These are phyloP conservation scores for Ormia ochracea DNA, from an alignment of 2,888 invertebrate genomes.

Conservation along the genomic window DNA sequence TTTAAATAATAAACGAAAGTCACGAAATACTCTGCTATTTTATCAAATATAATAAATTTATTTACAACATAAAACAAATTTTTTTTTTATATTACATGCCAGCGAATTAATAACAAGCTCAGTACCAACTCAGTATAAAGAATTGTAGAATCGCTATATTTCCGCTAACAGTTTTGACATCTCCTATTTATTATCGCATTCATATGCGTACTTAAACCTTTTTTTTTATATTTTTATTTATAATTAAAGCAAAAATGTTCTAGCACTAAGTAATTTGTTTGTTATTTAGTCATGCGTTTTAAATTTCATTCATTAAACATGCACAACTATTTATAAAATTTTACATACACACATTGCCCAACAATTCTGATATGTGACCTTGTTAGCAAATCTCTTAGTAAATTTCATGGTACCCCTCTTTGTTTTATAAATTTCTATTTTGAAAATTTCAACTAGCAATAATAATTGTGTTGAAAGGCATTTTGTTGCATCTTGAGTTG, in stretches of 20 bases:
- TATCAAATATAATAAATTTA: not conserved
- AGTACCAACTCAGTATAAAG: too few relatives aligned
- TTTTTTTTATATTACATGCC: too few relatives aligned
- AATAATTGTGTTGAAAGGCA: too few relatives aligned
- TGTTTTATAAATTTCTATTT: too few relatives aligned
- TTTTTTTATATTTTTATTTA: not conserved
- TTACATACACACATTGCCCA: not conserved
- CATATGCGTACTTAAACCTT: not conserved
- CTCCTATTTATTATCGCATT: not conserved
- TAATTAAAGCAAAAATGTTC: conserved; percentile 9
- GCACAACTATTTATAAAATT: not conserved
- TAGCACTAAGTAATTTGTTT: not conserved
- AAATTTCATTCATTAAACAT: conserved; percentile 30
- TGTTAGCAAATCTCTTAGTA: not conserved
- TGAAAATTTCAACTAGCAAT: too few relatives aligned
- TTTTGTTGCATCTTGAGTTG: too few relatives aligned
- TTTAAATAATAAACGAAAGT: not conserved
- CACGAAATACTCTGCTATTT: not conserved
- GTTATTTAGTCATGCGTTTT: not conserved
- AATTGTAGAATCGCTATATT: not conserved
- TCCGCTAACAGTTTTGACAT: not conserved
- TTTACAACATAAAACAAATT: too few relatives aligned
- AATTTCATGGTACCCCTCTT: not conserved
- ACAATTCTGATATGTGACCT: not conserved
- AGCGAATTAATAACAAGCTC: too few relatives aligned